Evolutionary conservation across 2,113 vertebrate genomes (phyloP).

Genomic region (Eleginops maclovinus): DNA sequence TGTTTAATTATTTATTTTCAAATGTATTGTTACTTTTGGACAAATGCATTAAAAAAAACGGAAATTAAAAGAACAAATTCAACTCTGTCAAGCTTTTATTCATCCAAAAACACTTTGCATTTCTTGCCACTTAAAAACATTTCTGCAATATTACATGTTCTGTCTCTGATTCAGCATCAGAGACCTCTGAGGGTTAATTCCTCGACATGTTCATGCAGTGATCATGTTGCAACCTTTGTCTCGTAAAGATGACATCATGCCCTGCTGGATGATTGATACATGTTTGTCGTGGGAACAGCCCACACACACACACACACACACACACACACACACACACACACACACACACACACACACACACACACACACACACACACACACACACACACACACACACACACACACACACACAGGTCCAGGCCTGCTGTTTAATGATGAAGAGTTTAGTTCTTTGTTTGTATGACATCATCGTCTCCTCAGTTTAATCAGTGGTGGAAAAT

Average conservation of each 20-base stretch:
- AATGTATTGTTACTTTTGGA: too few species aligned
- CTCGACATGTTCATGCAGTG: neutral
- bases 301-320: neutral
- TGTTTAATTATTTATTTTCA: too few species aligned
- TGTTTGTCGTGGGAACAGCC: slow-evolving; percentile 17
- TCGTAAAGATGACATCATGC: slow-evolving; percentile 14
- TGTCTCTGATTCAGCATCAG: too few species aligned
- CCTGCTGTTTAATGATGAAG: slow-evolving; percentile 20
- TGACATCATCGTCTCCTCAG: neutral
- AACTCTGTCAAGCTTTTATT: too few species aligned
- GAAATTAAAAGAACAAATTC: too few species aligned
- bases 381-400: slow-evolving; percentile 4
- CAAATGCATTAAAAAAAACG: too few species aligned
- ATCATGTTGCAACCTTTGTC: neutral
- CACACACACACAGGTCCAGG: slow-evolving; percentile 4
- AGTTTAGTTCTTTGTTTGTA: neutral
- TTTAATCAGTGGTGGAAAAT: neutral
- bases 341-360: slow-evolving; percentile 8
- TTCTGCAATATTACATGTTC: too few species aligned
- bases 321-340: slow-evolving; percentile 7
- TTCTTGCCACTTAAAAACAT: too few species aligned
- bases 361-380: slow-evolving; percentile 5
- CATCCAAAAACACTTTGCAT: too few species aligned
- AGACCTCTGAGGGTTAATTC: neutral
- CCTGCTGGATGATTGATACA: slow-evolving; percentile 11